A percentile compares a stretch with the other conserved stretches of the same genome.
Evolutionary conservation across 2,797 vertebrate genomes (phyloP).

Genomic region (Enteromius fasciolatus): DNA sequence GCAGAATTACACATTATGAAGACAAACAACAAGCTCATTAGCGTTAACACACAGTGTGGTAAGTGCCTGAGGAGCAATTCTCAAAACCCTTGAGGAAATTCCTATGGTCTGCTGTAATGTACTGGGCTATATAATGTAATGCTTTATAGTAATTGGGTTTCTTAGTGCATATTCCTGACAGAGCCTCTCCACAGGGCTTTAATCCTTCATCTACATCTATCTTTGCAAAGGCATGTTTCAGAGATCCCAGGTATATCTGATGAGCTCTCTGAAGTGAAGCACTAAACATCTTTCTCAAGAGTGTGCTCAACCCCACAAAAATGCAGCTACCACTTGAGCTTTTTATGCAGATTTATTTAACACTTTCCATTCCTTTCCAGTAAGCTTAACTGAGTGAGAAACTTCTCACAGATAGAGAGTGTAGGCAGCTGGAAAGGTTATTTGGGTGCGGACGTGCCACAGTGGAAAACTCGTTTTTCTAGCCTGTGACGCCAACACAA

Average conservation of each 20-base stretch:
- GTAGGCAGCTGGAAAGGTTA: slow-evolving; percentile 22
- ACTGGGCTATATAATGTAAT: slow-evolving; percentile 6
- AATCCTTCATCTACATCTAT: slow-evolving; percentile 14
- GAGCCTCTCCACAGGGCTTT: slow-evolving; percentile 6
- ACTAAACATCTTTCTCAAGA: background rate
- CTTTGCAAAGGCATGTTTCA: slow-evolving; percentile 5
- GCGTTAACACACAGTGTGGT: slow-evolving; percentile 7
- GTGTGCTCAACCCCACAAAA: slow-evolving; percentile 12
- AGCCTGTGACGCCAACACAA: slow-evolving; percentile 29
- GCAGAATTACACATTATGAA: slow-evolving; percentile 30
- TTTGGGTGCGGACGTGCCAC: slow-evolving; percentile 27
- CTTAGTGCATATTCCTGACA: background rate
- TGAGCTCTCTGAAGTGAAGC: background rate
- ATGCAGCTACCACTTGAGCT: background rate
- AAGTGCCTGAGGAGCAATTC: slow-evolving; percentile 31
- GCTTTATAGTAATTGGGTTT: background rate
- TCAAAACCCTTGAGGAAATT: slow-evolving; percentile 11
- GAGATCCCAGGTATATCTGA: slow-evolving; percentile 14
- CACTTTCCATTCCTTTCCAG: background rate
- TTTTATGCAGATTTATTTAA: slow-evolving; percentile 11
- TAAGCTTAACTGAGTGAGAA: background rate
- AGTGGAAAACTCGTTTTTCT: slow-evolving; percentile 47
- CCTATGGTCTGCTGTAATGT: slow-evolving; percentile 16
- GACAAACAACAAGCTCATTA: slow-evolving; percentile 45
- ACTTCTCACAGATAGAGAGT: background rate